Conservation (phyloP, 2,888 invertebrate genomes). For the Sminthurinus aureus region DNA sequence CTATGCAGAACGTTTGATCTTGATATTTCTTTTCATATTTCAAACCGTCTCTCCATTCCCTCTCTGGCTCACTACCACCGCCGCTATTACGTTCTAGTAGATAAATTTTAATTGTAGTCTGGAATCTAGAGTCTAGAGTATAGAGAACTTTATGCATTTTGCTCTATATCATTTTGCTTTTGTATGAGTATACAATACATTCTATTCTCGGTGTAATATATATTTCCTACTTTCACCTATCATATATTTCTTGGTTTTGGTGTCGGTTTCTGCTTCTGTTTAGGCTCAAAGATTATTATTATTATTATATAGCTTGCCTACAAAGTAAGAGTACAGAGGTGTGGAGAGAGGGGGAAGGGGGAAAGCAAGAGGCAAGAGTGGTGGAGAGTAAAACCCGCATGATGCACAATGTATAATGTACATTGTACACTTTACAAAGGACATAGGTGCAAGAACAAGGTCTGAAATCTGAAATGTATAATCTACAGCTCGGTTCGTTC, state of each 20-base stretch:
- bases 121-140: background rate
- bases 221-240: too few relatives aligned
- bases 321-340: background rate
- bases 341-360: background rate
- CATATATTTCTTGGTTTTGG: too few relatives aligned
- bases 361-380: background rate
- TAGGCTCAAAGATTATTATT: too few relatives aligned
- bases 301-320: too few relatives aligned
- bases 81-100: background rate
- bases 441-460: too few relatives aligned
- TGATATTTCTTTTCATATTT: too few relatives aligned
- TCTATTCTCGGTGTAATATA: too few relatives aligned
- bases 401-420: background rate
- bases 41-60: conserved; percentile 11
- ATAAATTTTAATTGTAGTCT: conserved; percentile 8
- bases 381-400: background rate
- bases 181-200: too few relatives aligned
- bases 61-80: background rate
- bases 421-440: too few relatives aligned
- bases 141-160: background rate
- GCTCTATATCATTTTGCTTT: too few relatives aligned
- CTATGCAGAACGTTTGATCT: background rate
- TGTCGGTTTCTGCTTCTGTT: too few relatives aligned
- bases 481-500: background rate
- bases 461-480: background rate